These are phyloP conservation scores for chimpanzee (Pan troglodytes) DNA, from an alignment of 2,113 vertebrate species.

Conservation along the genomic window NHGRI_mPanTro3-v2.1_pri NC_072415.2:60091001-60091500, in stretches of 20 bases:
- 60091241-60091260: background rate
- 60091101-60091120: background rate
- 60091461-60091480: background rate
- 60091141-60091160: background rate
- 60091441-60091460: background rate
- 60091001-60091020: background rate
- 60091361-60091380: background rate
- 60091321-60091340: fast-evolving
- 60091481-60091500: background rate
- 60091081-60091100: background rate
- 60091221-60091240: background rate
- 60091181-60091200: background rate
- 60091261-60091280: background rate
- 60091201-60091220: background rate
- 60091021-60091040: background rate
- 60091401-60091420: background rate
- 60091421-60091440: background rate
- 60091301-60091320: background rate
- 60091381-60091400: background rate
- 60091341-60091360: too few species aligned
- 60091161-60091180: background rate
- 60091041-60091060: background rate
- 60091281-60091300: background rate
- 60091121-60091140: background rate
- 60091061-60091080: background rate